phyloP scores from a whole-genome alignment of 2,797 vertebrate genomes.

The Chaunax sp. region DNA sequence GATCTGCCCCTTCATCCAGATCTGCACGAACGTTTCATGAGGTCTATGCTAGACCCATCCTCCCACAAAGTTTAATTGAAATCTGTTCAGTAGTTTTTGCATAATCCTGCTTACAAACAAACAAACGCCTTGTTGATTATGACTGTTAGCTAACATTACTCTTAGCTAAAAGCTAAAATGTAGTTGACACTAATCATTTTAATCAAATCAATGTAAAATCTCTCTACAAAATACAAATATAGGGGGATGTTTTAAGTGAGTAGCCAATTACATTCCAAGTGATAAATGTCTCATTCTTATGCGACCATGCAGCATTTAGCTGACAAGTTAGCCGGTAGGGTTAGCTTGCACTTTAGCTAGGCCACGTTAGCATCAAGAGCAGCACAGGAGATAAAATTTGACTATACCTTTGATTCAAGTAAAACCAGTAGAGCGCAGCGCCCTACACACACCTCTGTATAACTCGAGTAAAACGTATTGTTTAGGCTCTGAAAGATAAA shows the following conservation, averaged over 20 bases:
- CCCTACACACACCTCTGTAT: neutral
- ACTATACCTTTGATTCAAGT: slow-evolving; percentile 62
- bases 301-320: neutral
- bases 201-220: accelerated
- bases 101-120: neutral
- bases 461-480: accelerated
- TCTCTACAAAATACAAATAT: neutral
- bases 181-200: neutral
- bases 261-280: accelerated
- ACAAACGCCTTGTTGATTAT: neutral
- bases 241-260: neutral
- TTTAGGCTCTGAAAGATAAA: neutral
- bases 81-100: neutral
- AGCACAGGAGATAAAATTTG: neutral
- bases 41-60: too few species aligned
- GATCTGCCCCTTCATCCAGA: too few species aligned
- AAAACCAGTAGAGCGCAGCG: slow-evolving; percentile 16
- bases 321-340: slow-evolving; percentile 10
- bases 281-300: neutral
- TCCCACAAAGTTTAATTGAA: too few species aligned
- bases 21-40: too few species aligned
- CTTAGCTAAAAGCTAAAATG: neutral
- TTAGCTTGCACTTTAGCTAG: slow-evolving; percentile 48
- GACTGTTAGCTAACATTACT: neutral
- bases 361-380: slow-evolving; percentile 42